Percentiles rank a stretch among this genome's conserved stretches.
Conservation (phyloP, 1,140 invertebrate genomes). For the Eumeta japonica region DNA sequence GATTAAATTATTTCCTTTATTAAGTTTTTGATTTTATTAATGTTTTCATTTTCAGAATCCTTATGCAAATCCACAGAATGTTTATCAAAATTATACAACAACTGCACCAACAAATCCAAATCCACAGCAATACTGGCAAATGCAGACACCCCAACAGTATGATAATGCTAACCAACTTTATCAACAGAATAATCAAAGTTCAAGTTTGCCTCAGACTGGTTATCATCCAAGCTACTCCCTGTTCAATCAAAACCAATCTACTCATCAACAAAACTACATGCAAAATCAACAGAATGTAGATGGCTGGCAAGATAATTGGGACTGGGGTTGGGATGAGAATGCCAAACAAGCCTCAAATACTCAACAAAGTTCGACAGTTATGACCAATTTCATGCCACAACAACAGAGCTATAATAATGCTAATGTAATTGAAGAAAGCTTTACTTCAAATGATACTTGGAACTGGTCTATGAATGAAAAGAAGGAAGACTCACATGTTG, state of each 20-base stretch:
- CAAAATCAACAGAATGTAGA: conserved; percentile 32
- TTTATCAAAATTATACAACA: conserved; percentile 33
- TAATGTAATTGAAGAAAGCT: conserved; percentile 53
- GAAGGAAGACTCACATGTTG: too few species aligned
- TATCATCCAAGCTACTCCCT: too few species aligned
- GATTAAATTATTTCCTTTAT: too few species aligned
- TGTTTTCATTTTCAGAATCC: conserved; percentile 29
- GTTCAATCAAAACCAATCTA: conserved; percentile 28
- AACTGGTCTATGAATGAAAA: conserved; percentile 50
- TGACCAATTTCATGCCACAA: conserved; percentile 13
- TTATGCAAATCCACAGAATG: conserved; percentile 38
- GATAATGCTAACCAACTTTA: conserved; percentile 37
- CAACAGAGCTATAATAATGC: conserved; percentile 35
- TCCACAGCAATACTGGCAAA: conserved; percentile 30
- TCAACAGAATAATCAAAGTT: conserved; percentile 29
- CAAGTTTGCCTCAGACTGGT: too few species aligned
- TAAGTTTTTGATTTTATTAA: conserved; percentile 6
- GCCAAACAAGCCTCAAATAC: conserved; percentile 34
- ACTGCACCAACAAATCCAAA: conserved; percentile 13
- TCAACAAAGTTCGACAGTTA: conserved; percentile 8
- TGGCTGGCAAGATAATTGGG: conserved; percentile 51
- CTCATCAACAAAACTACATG: conserved; percentile 24
- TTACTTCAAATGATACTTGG: conserved; percentile 42
- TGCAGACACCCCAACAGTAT: conserved; percentile 22
- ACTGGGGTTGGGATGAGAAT: conserved; percentile 53